Evolutionary conservation across 2,888 invertebrate genomes (phyloP).

Genomic region (Brachyopa scutellaris): DNA sequence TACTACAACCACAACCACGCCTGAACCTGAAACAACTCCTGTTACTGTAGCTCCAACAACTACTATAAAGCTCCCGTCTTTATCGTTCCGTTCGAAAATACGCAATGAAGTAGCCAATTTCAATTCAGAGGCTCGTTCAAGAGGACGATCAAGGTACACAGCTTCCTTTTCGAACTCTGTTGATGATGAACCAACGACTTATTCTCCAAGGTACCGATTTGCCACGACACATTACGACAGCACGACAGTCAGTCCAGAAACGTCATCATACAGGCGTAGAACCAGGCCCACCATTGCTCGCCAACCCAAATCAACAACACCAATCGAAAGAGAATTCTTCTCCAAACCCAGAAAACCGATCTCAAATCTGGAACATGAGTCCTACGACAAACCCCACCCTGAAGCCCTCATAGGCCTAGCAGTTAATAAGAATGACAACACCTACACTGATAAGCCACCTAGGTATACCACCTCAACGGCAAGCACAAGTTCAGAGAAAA

Average conservation of each 20-base stretch:
- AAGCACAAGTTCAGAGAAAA: constrained; percentile 55
- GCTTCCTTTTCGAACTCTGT: constrained; percentile 76
- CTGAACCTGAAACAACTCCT: constrained; percentile 73
- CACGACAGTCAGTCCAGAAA: constrained; percentile 54
- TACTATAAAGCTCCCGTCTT: constrained; percentile 45
- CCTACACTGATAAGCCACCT: constrained; percentile 73
- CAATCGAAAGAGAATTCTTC: constrained; percentile 74
- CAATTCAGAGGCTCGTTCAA: constrained; percentile 73
- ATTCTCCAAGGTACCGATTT: constrained; percentile 78
- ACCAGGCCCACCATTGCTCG: constrained; percentile 56
- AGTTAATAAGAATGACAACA: constrained; percentile 76
- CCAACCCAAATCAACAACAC: constrained; percentile 55
- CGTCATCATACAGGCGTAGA: constrained; percentile 39
- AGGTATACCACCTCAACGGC: constrained; percentile 73
- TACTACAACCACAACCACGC: constrained; percentile 73
- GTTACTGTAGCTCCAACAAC: constrained; percentile 55
- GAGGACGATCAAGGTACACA: constrained; percentile 80
- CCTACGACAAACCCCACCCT: constrained; percentile 76
- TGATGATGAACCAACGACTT: constrained; percentile 80
- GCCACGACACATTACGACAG: constrained; percentile 65
- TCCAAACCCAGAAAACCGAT: constrained; percentile 74
- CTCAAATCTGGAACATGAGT: constrained; percentile 54
- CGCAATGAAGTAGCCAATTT: constrained; percentile 40
- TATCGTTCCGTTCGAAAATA: constrained; percentile 42
- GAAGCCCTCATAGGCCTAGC: constrained; percentile 77